Base-by-base conservation (phyloP, 2,888 invertebrate genomes). In the Drosophila imparisetae region DNA sequence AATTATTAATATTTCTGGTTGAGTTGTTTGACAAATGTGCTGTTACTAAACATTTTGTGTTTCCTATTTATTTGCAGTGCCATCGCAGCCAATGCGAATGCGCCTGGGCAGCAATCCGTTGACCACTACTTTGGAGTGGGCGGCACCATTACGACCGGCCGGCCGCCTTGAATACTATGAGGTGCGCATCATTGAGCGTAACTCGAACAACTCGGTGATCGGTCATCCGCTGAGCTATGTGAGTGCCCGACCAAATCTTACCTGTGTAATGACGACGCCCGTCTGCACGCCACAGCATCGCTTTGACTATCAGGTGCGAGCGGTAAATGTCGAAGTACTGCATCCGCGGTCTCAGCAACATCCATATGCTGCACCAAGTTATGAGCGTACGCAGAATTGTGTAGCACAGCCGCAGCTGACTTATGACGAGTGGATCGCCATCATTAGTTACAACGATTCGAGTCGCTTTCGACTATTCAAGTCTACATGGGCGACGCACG, bases 161-260 rank as follows among this genome's bases (percentile, higher is more conserved):
- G 95, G 95, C 3, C 93, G 93, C 24, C 89, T 95, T 1, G 94
- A 95, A 74, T 92, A 91, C 53, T 96, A 95, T 85, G 94, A 95
- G 92, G 92, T 96, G 45, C 66, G 73, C 4, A 80, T 92, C 4
- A 72, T 57, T 15, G 62, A 91, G 63, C n/a, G 62, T 63, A 55
- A 80, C 62, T 52, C 68, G 1, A 86, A 90, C 42, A 86, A 90
- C 15, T 76, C 83, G n/a, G 30, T 84, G 2, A 53, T 85, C 6
- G 74, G 68, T 4, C 70, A 79, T 4, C 72, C 77, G 11, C 78
- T 83, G 24, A 91, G 90, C 42, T 81, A 72, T 50, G 72, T 86
- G 11, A 50, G 72, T 18, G 40, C 62, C 0, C 59, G 70, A 0
- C 70, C 70, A 24, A 89, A 87, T 57, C 78, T 69, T 0, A 68